Conservation (phyloP, 2,797 vertebrate genomes). For the Oreochromis mossambicus region DNA sequence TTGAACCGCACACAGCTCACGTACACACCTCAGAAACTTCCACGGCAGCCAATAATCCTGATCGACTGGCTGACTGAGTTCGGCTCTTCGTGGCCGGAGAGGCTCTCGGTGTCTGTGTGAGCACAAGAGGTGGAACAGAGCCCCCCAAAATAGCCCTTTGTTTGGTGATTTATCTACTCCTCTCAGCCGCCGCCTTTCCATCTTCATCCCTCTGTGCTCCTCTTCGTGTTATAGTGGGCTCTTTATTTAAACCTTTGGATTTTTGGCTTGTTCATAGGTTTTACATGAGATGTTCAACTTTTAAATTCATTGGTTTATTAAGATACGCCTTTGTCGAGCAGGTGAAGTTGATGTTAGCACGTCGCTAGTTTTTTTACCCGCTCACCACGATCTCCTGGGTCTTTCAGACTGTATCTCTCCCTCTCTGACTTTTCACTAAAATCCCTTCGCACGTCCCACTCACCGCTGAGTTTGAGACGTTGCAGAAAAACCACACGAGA, state of each 20-base stretch:
- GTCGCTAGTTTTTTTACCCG: background rate
- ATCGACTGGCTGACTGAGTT: background rate
- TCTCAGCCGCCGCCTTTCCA: constrained; percentile 1
- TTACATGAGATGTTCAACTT: background rate
- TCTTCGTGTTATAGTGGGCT: background rate
- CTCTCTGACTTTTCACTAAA: background rate
- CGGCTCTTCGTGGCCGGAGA: background rate
- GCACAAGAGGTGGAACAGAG: background rate
- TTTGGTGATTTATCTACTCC: constrained; percentile 28
- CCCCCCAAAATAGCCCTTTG: constrained; percentile 9
- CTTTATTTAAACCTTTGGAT: background rate
- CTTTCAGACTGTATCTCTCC: background rate
- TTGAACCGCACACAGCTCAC: background rate
- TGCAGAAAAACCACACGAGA: background rate
- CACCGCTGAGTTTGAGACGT: background rate
- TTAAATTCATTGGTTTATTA: background rate
- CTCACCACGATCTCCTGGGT: background rate
- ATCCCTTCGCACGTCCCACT: background rate
- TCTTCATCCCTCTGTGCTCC: constrained; percentile 11
- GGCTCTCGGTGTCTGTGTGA: background rate
- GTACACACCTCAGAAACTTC: constrained; percentile 19
- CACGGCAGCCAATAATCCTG: background rate
- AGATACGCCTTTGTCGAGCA: background rate
- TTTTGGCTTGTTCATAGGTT: background rate
- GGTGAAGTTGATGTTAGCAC: background rate